These are phyloP conservation scores for Papilio aristodemus DNA, from an alignment of 1,140 invertebrate genomes.

Conservation along the genomic window DNA sequence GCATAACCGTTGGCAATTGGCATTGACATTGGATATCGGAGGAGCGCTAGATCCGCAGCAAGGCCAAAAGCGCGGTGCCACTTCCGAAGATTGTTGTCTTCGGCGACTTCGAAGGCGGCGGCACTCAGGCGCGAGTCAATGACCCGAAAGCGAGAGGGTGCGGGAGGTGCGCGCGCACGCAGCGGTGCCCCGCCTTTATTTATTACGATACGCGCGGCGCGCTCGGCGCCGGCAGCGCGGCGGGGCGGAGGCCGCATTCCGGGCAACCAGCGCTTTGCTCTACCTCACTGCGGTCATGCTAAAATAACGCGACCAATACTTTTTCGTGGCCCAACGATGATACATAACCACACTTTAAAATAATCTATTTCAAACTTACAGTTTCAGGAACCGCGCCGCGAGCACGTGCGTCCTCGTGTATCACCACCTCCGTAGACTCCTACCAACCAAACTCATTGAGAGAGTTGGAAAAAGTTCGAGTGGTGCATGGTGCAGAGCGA, in stretches of 20 bases:
- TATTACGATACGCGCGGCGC: slow-evolving; percentile 77
- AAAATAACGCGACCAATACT: slow-evolving; percentile 68
- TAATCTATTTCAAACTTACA: slow-evolving; percentile 72
- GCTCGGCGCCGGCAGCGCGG: slow-evolving; percentile 70
- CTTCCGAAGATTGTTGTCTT: slow-evolving; percentile 62
- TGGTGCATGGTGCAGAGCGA: slow-evolving; percentile 32
- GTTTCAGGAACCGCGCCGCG: slow-evolving; percentile 46
- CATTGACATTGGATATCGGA: slow-evolving; percentile 72
- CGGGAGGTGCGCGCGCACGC: slow-evolving; percentile 77
- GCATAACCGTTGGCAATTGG: slow-evolving; percentile 62
- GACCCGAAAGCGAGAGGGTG: slow-evolving; percentile 70
- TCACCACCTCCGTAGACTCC: slow-evolving; percentile 51
- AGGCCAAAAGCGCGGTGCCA: slow-evolving; percentile 59
- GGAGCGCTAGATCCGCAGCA: slow-evolving; percentile 39
- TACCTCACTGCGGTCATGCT: slow-evolving; percentile 55
- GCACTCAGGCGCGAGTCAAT: slow-evolving; percentile 66
- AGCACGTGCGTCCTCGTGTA: slow-evolving; percentile 69
- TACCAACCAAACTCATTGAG: slow-evolving; percentile 64
- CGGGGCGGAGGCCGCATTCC: slow-evolving; percentile 77
- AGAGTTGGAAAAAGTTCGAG: slow-evolving; percentile 42
- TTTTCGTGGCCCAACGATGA: slow-evolving; percentile 48
- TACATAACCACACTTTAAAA: slow-evolving; percentile 68
- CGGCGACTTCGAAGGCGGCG: slow-evolving; percentile 54
- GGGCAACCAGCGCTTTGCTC: slow-evolving; percentile 60
- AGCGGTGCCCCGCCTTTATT: slow-evolving; percentile 78